Conservation (phyloP, 2,113 vertebrate species). For the Pachycephala philippinensis region DNA sequence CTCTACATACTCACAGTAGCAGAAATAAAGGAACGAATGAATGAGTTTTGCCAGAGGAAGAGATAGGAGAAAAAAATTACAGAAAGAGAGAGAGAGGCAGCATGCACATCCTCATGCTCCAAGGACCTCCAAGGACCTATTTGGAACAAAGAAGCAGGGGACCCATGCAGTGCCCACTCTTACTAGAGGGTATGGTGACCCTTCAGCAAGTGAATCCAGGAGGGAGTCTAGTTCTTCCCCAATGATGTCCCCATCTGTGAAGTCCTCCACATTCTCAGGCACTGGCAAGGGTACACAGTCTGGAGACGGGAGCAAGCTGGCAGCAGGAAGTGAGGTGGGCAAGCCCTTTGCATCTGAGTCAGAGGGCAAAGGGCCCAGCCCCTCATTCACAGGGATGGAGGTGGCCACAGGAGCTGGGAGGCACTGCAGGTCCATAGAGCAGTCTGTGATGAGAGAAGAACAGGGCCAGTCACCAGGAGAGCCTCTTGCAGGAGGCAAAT, state of each 20-base stretch:
- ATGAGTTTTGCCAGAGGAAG: not conserved
- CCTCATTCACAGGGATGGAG: conserved; percentile 70
- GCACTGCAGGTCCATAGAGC: conserved; percentile 70
- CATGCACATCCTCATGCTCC: not conserved
- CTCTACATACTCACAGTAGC: not conserved
- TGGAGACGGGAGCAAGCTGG: conserved; percentile 75
- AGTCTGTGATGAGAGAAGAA: conserved; percentile 63
- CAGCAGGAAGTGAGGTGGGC: conserved; percentile 67
- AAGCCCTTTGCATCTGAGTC: conserved; percentile 62
- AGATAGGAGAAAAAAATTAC: not conserved
- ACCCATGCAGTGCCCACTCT: not conserved
- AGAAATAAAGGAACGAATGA: not conserved
- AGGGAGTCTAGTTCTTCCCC: conserved; percentile 90
- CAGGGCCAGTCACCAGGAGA: conserved; percentile 1
- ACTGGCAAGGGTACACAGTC: conserved; percentile 75
- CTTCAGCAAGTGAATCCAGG: conserved; percentile 78
- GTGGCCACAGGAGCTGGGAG: conserved; percentile 68
- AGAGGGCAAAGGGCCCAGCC: conserved; percentile 58
- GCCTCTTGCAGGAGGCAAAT: not conserved
- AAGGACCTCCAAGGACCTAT: not conserved
- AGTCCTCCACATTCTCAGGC: conserved; percentile 69
- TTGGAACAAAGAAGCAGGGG: not conserved
- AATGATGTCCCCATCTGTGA: conserved; percentile 85
- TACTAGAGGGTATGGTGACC: conserved; percentile 73
- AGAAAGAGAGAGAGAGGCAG: not conserved